phyloP scores from a whole-genome alignment of 1,140 invertebrate species.

The Zaprionus kolodkinae region DNA sequence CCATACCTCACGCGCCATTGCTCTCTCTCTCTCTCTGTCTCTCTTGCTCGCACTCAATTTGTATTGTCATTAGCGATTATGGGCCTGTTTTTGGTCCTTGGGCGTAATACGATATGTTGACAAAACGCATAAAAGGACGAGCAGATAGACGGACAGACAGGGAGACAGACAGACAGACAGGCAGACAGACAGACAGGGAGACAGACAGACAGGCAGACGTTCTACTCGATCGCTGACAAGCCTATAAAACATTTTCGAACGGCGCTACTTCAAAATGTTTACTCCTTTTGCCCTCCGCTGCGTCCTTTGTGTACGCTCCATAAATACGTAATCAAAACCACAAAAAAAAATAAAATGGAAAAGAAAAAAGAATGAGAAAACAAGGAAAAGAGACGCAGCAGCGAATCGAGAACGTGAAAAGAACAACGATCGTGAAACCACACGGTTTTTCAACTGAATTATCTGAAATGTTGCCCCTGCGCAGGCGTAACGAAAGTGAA shows the following conservation, averaged over 20 bases:
- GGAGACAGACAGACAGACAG: slow-evolving; percentile 8
- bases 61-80: slow-evolving; percentile 82
- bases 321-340: slow-evolving; percentile 80
- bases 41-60: slow-evolving; percentile 59
- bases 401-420: neutral
- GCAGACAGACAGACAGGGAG: slow-evolving; percentile 11
- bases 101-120: slow-evolving; percentile 79
- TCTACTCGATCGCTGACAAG: slow-evolving; percentile 63
- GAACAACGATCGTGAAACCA: slow-evolving; percentile 41
- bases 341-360: slow-evolving; percentile 63
- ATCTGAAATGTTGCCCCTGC: slow-evolving; percentile 19
- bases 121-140: slow-evolving; percentile 62
- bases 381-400: neutral
- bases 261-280: slow-evolving; percentile 82
- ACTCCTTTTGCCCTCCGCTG: slow-evolving; percentile 63
- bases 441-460: slow-evolving; percentile 69
- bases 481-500: slow-evolving; percentile 79
- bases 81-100: slow-evolving; percentile 32
- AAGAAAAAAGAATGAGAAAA: slow-evolving; percentile 32
- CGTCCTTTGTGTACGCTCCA: slow-evolving; percentile 48
- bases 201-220: slow-evolving; percentile 14
- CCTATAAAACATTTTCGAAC: slow-evolving; percentile 74
- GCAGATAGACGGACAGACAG: slow-evolving; percentile 18
- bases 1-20: too few species aligned
- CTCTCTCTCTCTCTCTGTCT: slow-evolving; percentile 27